A percentile compares a stretch with the other conserved stretches of the same genome.
phyloP scores from a whole-genome alignment of 2,888 invertebrate genomes.

The Mesorhabditis spiculigera region DNA sequence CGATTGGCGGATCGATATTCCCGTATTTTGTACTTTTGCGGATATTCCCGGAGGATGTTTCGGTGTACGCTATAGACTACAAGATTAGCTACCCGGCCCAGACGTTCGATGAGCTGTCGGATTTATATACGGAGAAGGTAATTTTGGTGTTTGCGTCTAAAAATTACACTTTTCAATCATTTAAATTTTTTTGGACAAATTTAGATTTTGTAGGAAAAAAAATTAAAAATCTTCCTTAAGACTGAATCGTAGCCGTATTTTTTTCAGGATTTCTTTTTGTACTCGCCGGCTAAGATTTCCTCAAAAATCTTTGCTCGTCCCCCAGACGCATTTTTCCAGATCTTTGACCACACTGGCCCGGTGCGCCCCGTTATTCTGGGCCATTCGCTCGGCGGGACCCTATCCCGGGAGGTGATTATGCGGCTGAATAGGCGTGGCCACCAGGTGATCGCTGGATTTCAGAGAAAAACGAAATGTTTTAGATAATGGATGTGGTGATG shows the following conservation, averaged over 20 bases:
- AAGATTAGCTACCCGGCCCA: conserved; percentile 32
- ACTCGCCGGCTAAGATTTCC: too few species aligned
- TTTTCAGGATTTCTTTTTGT: background rate
- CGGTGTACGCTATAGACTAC: conserved; percentile 48
- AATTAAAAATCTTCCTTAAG: background rate
- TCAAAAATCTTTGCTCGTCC: background rate
- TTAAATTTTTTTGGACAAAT: background rate
- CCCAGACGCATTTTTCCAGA: conserved; percentile 17
- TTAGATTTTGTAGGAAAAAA: background rate
- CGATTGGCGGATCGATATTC: conserved; percentile 54
- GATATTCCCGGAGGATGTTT: conserved; percentile 40
- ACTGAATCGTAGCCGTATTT: background rate
- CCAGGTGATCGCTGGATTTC: conserved; percentile 15
- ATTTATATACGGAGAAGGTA: conserved; percentile 43
- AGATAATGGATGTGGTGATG: conserved; percentile 16
- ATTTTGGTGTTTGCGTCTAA: background rate
- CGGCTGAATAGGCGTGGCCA: conserved; percentile 29
- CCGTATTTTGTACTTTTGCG: conserved; percentile 48
- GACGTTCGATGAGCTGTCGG: conserved; percentile 38
- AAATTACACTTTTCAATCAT: conserved; percentile 1
- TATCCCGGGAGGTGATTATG: conserved; percentile 41
- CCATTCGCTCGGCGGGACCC: conserved; percentile 51
- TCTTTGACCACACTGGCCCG: conserved; percentile 28
- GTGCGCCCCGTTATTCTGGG: conserved; percentile 42
- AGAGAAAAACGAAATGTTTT: conserved; percentile 3